These are phyloP conservation scores for Margaritifera margaritifera DNA, from an alignment of 2,888 invertebrate species.

Conservation along the genomic window DNA sequence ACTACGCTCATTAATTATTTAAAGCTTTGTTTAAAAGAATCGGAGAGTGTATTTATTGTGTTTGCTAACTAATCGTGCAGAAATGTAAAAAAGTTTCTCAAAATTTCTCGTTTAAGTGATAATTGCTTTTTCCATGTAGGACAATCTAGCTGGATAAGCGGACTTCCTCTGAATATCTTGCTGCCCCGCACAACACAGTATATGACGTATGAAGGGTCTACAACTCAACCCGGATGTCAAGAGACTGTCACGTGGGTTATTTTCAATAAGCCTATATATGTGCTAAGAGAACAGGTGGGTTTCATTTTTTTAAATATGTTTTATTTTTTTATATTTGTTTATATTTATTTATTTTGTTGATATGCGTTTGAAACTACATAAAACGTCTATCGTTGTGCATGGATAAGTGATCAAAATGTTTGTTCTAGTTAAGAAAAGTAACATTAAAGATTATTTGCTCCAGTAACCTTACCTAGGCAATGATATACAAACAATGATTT, in stretches of 20 bases:
- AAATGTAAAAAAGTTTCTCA: too few species aligned
- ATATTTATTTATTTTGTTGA: neutral
- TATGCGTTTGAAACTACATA: neutral
- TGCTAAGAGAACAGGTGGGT: constrained; percentile 93
- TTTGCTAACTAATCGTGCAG: too few species aligned
- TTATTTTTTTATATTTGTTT: constrained; percentile 1
- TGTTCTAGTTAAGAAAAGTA: too few species aligned
- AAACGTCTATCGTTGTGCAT: too few species aligned
- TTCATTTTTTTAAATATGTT: neutral
- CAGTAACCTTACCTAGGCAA: too few species aligned
- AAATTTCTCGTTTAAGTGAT: too few species aligned
- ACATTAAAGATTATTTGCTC: too few species aligned
- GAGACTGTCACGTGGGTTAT: constrained; percentile 99
- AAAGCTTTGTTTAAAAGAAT: too few species aligned
- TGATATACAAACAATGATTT: too few species aligned
- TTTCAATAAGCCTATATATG: constrained; percentile 97
- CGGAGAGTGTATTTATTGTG: too few species aligned
- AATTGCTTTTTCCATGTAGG: constrained; percentile 19
- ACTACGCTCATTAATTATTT: too few species aligned
- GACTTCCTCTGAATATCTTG: constrained; percentile 36
- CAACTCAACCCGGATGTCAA: constrained; percentile 97
- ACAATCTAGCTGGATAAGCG: constrained; percentile 32
- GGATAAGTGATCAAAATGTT: too few species aligned
- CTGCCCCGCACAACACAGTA: constrained; percentile 90
- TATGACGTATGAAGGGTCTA: constrained; percentile 98